Evolutionary conservation across 2,797 vertebrate genomes (phyloP).

Genomic region (Syndactyla subalaris): DNA sequence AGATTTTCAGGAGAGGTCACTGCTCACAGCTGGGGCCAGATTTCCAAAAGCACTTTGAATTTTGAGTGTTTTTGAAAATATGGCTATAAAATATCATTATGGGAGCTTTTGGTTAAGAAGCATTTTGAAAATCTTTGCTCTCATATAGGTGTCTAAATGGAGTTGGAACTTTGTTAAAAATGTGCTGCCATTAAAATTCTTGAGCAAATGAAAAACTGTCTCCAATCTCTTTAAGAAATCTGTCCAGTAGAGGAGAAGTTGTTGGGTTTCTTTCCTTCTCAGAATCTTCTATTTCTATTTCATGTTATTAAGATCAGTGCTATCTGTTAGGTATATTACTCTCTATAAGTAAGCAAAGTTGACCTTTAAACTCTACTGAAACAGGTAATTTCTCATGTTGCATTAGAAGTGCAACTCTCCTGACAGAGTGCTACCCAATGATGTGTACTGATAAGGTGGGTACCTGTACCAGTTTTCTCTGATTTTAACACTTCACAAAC

Average conservation of each 20-base stretch:
- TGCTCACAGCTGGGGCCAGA: slow-evolving; percentile 20
- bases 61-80: slow-evolving; percentile 6
- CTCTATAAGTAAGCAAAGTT: not conserved
- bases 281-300: not conserved
- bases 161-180: not conserved
- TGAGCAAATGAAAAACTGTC: not conserved
- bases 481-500: not conserved
- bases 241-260: not conserved
- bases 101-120: not conserved
- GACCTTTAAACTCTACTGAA: not conserved
- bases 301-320: not conserved
- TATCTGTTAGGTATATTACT: not conserved
- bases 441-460: not conserved
- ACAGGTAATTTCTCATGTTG: not conserved
- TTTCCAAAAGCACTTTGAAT: slow-evolving; percentile 35
- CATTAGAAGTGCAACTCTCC: not conserved
- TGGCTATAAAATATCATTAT: not conserved
- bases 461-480: not conserved
- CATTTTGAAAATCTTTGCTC: not conserved
- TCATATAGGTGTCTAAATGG: not conserved
- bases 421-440: not conserved
- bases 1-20: slow-evolving; percentile 37
- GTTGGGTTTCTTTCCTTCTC: not conserved
- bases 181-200: not conserved
- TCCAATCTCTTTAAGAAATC: not conserved